These are phyloP conservation scores for Tigriopus japonicus DNA, from an alignment of 1,140 invertebrate species.

Conservation along the genomic window DNA sequence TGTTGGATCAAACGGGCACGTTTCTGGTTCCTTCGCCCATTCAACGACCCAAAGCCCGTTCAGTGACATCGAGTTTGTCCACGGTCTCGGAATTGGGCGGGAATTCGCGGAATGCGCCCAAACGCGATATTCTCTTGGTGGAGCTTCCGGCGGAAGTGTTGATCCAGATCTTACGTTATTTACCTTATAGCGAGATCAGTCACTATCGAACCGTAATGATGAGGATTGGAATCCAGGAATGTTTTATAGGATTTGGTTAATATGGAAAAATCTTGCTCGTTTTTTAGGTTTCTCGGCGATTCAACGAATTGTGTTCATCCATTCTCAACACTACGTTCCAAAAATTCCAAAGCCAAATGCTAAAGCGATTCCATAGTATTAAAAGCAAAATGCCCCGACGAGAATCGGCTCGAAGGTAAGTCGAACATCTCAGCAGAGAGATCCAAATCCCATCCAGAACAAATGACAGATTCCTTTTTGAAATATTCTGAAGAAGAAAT, in stretches of 20 bases:
- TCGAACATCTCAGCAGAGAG: no score
- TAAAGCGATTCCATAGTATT: constrained; percentile 56
- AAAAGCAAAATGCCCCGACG: constrained; percentile 72
- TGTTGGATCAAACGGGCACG: no score
- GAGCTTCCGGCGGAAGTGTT: constrained; percentile 57
- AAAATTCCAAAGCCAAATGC: constrained; percentile 52
- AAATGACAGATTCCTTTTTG: no score
- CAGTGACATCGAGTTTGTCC: neutral
- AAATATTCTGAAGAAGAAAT: no score
- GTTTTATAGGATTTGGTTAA: no score
- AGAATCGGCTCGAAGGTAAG: constrained; percentile 50
- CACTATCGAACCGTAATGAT: constrained; percentile 50
- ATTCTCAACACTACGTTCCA: constrained; percentile 63
- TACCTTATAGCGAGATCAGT: constrained; percentile 51
- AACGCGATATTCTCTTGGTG: constrained; percentile 31
- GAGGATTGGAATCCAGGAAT: neutral
- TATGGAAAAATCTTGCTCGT: no score
- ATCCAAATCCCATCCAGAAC: no score
- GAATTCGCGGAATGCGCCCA: neutral
- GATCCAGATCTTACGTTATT: constrained; percentile 50
- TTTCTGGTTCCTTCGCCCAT: no score
- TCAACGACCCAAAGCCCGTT: neutral
- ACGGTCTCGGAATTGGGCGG: neutral
- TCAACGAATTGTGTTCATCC: constrained; percentile 52
- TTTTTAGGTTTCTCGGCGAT: constrained; percentile 48